A percentile compares a stretch with the other conserved stretches of the same genome.
Conservation (phyloP, 2,888 invertebrate species). For the Rhagophthalmus giganteus region DNA sequence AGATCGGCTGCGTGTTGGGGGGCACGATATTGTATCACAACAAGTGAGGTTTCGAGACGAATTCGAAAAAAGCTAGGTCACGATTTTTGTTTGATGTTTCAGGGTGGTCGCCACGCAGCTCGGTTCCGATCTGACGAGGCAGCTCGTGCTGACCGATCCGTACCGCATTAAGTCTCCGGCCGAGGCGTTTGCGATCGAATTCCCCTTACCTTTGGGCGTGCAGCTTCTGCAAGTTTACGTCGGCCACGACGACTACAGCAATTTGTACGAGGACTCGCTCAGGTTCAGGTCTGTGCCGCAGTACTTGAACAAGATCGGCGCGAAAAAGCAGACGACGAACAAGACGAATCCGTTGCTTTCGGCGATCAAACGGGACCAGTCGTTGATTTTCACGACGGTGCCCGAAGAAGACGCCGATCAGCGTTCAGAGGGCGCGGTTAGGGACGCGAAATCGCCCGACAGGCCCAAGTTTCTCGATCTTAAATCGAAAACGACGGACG, state of each 20-base stretch:
- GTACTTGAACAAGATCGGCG: slow-evolving; percentile 33
- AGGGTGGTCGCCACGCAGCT: slow-evolving; percentile 83
- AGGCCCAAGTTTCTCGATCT: slow-evolving; percentile 54
- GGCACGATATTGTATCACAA: slow-evolving; percentile 87
- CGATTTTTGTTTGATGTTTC: slow-evolving; percentile 38
- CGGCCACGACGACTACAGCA: slow-evolving; percentile 63
- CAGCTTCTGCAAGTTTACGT: slow-evolving; percentile 80
- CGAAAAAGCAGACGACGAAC: slow-evolving; percentile 36
- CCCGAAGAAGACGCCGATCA: slow-evolving; percentile 70
- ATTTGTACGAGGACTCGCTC: slow-evolving; percentile 56
- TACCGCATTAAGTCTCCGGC: slow-evolving; percentile 82
- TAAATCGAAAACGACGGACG: slow-evolving; percentile 46
- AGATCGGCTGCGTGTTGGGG: slow-evolving; percentile 76
- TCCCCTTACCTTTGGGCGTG: slow-evolving; percentile 78
- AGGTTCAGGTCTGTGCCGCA: slow-evolving; percentile 53
- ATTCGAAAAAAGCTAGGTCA: background rate
- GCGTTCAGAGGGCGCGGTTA: slow-evolving; percentile 35
- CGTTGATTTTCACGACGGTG: slow-evolving; percentile 79
- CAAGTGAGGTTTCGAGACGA: slow-evolving; percentile 63
- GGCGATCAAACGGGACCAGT: slow-evolving; percentile 77
- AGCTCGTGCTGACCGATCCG: slow-evolving; percentile 80
- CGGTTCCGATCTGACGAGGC: slow-evolving; percentile 73
- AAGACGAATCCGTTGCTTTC: slow-evolving; percentile 52
- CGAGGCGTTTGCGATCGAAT: slow-evolving; percentile 66
- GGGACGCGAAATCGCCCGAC: slow-evolving; percentile 37